These are phyloP conservation scores for Euclidia mi DNA, from an alignment of 2,888 invertebrate species.

Conservation along the genomic window DNA sequence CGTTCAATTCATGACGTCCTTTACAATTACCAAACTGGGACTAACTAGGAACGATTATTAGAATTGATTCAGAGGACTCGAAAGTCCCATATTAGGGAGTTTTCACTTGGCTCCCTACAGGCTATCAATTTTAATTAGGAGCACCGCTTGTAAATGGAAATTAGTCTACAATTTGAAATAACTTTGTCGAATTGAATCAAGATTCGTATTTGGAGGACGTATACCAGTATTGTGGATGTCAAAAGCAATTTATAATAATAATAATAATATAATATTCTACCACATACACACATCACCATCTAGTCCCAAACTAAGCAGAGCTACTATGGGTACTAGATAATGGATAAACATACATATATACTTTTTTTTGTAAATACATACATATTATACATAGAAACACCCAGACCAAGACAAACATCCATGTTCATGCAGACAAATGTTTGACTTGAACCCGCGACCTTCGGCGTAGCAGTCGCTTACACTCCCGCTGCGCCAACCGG, in stretches of 20 bases:
- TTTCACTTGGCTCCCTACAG: conserved; percentile 33
- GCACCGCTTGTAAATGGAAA: conserved; percentile 42
- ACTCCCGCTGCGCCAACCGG: too few species aligned
- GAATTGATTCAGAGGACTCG: conserved; percentile 45
- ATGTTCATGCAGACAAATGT: too few species aligned
- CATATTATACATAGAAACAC: too few species aligned
- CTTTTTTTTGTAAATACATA: too few species aligned
- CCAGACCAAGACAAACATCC: too few species aligned
- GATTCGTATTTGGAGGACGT: conserved; percentile 36
- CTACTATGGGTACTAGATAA: too few species aligned
- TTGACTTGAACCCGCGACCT: too few species aligned
- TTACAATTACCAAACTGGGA: conserved; percentile 35
- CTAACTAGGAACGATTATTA: conserved; percentile 47
- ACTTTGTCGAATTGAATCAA: conserved; percentile 30
- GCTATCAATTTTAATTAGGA: conserved; percentile 50
- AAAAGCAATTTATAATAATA: not conserved
- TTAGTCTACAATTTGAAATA: conserved; percentile 43
- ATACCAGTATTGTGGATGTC: conserved; percentile 25
- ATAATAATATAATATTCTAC: too few species aligned
- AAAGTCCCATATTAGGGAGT: conserved; percentile 35
- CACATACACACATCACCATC: too few species aligned
- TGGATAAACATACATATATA: too few species aligned
- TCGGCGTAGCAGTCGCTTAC: too few species aligned
- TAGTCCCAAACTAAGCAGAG: too few species aligned
- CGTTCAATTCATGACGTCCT: conserved; percentile 16